Evolutionary conservation across 2,113 vertebrate species (phyloP), one percentile per base, ranked within the genome.

Genomic region (Oophaga pumilio): DNA sequence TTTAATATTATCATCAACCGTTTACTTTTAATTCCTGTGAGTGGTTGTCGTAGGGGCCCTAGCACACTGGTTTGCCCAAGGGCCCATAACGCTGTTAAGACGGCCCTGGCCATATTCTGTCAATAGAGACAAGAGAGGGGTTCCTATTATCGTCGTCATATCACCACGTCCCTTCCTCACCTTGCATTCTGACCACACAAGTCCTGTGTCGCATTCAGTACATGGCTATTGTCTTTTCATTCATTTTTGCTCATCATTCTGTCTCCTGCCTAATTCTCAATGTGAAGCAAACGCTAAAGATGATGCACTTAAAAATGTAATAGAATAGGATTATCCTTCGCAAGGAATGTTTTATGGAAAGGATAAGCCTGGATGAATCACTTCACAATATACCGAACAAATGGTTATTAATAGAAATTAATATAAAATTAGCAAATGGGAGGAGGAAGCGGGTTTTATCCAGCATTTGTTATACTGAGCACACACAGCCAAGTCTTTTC

Each of bases 291-390:
- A 74, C 22, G 71, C 71, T 22, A 18, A 50, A 74, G 43, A 49
- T 50, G 18, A 74, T 74, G 18, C 71, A 74, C 17, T 74, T 50
- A 74, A 74, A 49, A 74, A 22, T 50, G 3, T 74, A 74, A 74
- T 74, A 74, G 43, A 74, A 74, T 74, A 74, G 71, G 71, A 74
- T 50, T 74, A 74, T 50, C 71, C 50, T 74, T 50, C 20, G 28
- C 17, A 74, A 50, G 71, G 20, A 74, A 20, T 50, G 33, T 74
- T 74, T 50, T 50, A 49, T 74, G 9, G 17, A 74, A 74, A 10
- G 71, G 71, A 74, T 74, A 74, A 74, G 43, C 71, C 71, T 50
- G 43, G 8, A 74, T 74, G 71, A 74, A 22, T 74, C 71, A 50
- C 22, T 49, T 8, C 43, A 10, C 71, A 74, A 74, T 74, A 74